Conservation (phyloP, 2,888 invertebrate species). For the Phragmatobia fuliginosa region DNA sequence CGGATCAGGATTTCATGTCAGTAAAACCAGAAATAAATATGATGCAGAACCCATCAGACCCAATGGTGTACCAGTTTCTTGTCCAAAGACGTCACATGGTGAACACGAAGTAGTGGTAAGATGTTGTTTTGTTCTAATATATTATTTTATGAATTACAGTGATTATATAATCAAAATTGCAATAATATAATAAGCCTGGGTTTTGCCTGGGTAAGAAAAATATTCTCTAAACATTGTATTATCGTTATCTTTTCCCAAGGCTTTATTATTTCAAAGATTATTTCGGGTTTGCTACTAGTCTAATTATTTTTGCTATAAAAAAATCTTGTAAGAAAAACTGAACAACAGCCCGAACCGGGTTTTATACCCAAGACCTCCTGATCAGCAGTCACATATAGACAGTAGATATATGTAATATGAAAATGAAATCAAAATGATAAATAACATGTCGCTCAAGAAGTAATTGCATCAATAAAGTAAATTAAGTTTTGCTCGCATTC, state of each 20-base stretch:
- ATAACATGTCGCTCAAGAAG: slow-evolving; percentile 21
- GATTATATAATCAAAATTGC: neutral
- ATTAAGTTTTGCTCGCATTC: slow-evolving; percentile 36
- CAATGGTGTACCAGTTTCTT: slow-evolving; percentile 75
- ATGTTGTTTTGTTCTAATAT: neutral
- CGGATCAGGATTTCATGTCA: slow-evolving; percentile 95
- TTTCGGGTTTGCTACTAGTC: too few species aligned
- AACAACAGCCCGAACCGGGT: too few species aligned
- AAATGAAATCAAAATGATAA: slow-evolving; percentile 46
- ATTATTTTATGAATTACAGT: neutral
- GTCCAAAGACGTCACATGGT: slow-evolving; percentile 70
- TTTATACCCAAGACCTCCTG: too few species aligned
- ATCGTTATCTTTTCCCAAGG: too few species aligned
- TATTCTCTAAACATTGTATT: too few species aligned
- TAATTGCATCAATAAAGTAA: slow-evolving; percentile 54
- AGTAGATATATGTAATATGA: slow-evolving; percentile 33
- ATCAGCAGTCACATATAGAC: too few species aligned
- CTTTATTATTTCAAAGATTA: too few species aligned
- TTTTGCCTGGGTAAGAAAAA: too few species aligned
- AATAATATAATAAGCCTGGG: too few species aligned
- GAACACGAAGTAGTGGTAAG: slow-evolving; percentile 73
- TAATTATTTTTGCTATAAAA: too few species aligned
- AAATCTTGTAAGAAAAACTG: too few species aligned
- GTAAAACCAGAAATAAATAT: slow-evolving; percentile 90
- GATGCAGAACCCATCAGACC: slow-evolving; percentile 71